Conservation (phyloP, 2,888 invertebrate species). For the Panopea generosa region DNA sequence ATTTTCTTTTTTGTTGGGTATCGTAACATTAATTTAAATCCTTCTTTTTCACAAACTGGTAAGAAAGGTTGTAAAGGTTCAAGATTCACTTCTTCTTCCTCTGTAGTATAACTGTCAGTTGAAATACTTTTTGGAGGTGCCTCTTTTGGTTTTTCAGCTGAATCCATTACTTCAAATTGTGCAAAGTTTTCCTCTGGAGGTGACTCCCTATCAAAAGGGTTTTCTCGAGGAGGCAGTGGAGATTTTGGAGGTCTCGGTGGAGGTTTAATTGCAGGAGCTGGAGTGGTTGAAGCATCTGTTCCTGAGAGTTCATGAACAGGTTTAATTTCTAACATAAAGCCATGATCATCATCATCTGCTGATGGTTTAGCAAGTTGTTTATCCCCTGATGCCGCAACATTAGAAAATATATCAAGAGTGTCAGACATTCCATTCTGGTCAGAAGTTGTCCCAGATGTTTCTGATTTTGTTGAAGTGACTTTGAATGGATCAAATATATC, state of each 20-base stretch:
- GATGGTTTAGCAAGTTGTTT: slow-evolving; percentile 57
- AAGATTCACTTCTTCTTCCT: slow-evolving; percentile 74
- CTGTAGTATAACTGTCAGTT: slow-evolving; percentile 74
- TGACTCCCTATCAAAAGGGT: slow-evolving; percentile 85
- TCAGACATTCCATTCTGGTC: slow-evolving; percentile 10
- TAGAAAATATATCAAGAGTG: slow-evolving; percentile 51
- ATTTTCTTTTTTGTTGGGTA: slow-evolving; percentile 87
- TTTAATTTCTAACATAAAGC: slow-evolving; percentile 75
- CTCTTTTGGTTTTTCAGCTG: slow-evolving; percentile 61
- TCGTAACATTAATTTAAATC: slow-evolving; percentile 98
- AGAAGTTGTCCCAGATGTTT: slow-evolving; percentile 6
- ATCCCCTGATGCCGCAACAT: slow-evolving; percentile 55
- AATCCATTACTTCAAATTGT: slow-evolving; percentile 78
- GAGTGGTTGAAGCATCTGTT: slow-evolving; percentile 40
- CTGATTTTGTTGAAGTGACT: slow-evolving; percentile 35
- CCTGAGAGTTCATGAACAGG: slow-evolving; percentile 41
- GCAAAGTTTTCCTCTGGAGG: slow-evolving; percentile 84
- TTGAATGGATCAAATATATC: slow-evolving; percentile 73
- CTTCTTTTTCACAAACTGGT: slow-evolving; percentile 91
- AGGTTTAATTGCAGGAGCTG: slow-evolving; percentile 74
- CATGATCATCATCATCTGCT: slow-evolving; percentile 63
- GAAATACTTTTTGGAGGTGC: slow-evolving; percentile 68
- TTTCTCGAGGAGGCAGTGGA: slow-evolving; percentile 81
- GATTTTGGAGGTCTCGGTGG: slow-evolving; percentile 78
- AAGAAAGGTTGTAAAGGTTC: slow-evolving; percentile 93